Base-by-base conservation (phyloP, 2,797 vertebrate species). In the Scleropages formosus region DNA sequence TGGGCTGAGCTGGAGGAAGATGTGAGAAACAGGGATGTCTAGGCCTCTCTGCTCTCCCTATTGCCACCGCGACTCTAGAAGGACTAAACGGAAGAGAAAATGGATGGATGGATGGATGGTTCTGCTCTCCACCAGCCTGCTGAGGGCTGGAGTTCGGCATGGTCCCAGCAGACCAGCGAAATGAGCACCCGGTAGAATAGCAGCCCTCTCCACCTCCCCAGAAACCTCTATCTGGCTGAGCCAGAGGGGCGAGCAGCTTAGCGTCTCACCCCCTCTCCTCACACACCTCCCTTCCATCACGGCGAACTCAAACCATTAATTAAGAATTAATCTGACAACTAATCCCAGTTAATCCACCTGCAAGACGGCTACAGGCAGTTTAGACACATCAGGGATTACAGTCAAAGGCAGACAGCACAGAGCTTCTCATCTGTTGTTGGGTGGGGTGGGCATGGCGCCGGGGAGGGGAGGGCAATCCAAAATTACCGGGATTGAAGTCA, bases 281-380 rank as follows among this genome's bases (percentile, higher is more conserved):
- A 69, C 68, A 24, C 15, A 1, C 46, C 73, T 71, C 22, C n/a
- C 72, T 46, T 66, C 49, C 65, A 44, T 51, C 1, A 64, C 61
- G 59, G 27, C 18, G n/a, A 59, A 72, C 69, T 80, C 68, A 77
- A 78, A 78, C 26, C 26, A 79, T 80, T 79, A 78, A 82, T 81
- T 82, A 88, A 88, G 87, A 80, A 82, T 83, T 89, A 90, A 90
- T 89, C 87, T 85, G 84, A 85, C 47, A 77, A 85, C 86, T 86
- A 85, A 88, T 77, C 84, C 84, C 84, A 78, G 77, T 9, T 88
- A 91, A 91, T 92, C 89, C 85, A 75, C 77, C 76, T 39, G 47
- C 82, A 81, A 78, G 81, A 87, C 78, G 31, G 75, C 77, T 79
- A 64, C 84, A 85, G 79, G 77, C 80, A 72, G 76, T 80, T 81